Evolutionary conservation across 2,888 invertebrate species (phyloP), one percentile per base, ranked within the genome.

Genomic region (Drosophila algonquin): DNA sequence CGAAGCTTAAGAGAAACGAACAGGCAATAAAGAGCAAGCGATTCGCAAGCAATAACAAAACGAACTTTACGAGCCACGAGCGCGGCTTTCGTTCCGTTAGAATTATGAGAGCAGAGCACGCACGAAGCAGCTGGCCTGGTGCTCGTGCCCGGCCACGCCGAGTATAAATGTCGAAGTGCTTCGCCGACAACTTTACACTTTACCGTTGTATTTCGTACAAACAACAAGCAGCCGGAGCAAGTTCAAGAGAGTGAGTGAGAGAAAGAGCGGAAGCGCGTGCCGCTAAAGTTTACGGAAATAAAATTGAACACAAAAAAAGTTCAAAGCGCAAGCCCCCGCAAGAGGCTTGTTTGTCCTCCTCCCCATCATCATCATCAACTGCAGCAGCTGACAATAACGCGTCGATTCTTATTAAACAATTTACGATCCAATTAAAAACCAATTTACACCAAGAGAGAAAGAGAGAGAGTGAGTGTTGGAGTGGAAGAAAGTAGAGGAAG

Each of bases 201-300:
- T 73, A 69, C 73, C 83, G 68, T 80, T 75, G 78, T 71, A 67
- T 67, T 78, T 61, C 63, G 75, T 73, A 77, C 83, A 73, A 78
- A 74, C 58, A 86, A 73, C 77, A 77, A 74, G 35, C 58, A 51
- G 63, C 46, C 62, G 51, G 69, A 60, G 69, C 54, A 40, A 44
- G 53, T 18, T 63, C 56, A 44, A 69, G 61, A 73, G 58, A 63
- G 45, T 47, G 44, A 60, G 67, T 65, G 69, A 68, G 58, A 59
- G 51, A 47, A 48, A 60, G 69, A 68, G 70, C 82, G 82, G 83
- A 87, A 85, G 76, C 86, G 86, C 74, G 86, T 79, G 81, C 84
- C 83, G 80, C 83, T 83, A 83, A 84, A 88, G 88, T 86, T 87
- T 88, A 88, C 86, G 86, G 88, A 85, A 85, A 83, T 88, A 76